A percentile compares a stretch with the other conserved stretches of the same genome.
Conservation (phyloP, 2,797 vertebrate genomes). For the Allobates femoralis region DNA sequence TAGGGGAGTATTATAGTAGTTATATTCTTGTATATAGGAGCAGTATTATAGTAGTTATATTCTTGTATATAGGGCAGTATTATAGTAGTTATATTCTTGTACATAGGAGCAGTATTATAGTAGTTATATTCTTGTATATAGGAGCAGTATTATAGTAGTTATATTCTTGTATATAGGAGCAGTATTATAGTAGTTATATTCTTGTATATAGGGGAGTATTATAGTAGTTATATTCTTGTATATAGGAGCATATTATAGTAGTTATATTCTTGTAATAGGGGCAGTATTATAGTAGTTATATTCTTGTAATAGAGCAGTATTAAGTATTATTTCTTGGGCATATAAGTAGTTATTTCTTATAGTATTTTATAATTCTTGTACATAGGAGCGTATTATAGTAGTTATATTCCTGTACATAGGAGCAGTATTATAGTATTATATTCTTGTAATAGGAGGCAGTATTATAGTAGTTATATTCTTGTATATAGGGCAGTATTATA, state of each 20-base stretch:
- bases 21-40: not conserved
- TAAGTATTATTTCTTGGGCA: not conserved
- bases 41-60: not conserved
- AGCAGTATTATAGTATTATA: not conserved
- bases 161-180: not conserved
- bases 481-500: too few relatives aligned
- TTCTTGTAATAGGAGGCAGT: not conserved
- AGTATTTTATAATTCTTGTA: too few relatives aligned
- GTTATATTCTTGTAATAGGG: not conserved
- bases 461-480: not conserved
- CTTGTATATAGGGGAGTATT: not conserved
- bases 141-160: not conserved
- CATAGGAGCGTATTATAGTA: not conserved
- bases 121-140: not conserved
- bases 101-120: not conserved
- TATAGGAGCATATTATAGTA: not conserved
- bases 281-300: constrained; percentile 2
- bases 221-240: not conserved
- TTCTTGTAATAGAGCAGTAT: not conserved
- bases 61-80: not conserved
- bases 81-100: constrained; percentile 10
- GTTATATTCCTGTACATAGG: not conserved
- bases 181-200: not conserved
- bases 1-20: not conserved
- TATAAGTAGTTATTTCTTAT: not conserved